Evolutionary conservation across 2,888 invertebrate species (phyloP).

Genomic region (Dilophus febrilis): DNA sequence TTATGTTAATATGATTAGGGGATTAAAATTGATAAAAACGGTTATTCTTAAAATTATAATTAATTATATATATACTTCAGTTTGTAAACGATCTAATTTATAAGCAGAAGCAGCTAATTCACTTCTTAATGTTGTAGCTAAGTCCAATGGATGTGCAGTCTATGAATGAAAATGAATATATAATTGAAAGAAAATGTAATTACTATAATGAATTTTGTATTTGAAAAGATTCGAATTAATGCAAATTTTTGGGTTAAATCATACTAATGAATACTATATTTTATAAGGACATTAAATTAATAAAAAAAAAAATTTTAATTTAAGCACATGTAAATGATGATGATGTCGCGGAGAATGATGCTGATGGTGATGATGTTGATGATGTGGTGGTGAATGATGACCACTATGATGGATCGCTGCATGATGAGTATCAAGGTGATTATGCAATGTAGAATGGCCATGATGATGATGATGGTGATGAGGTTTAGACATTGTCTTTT

Average conservation of each 20-base stretch:
- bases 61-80: constrained; percentile 39
- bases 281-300: neutral
- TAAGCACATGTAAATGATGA: neutral
- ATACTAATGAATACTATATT: neutral
- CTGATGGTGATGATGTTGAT: constrained; percentile 18
- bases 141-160: constrained; percentile 34
- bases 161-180: neutral
- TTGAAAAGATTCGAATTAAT: neutral
- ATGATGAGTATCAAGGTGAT: constrained; percentile 18
- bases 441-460: constrained; percentile 13
- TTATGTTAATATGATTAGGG: neutral
- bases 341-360: constrained; percentile 1
- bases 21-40: constrained; percentile 1
- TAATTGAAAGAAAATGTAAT: neutral
- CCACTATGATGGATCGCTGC: neutral
- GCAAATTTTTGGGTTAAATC: neutral
- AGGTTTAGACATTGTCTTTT: constrained; percentile 8
- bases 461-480: constrained; percentile 22
- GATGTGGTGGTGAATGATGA: constrained; percentile 19
- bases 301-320: neutral
- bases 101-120: constrained; percentile 72
- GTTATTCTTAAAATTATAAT: neutral
- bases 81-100: constrained; percentile 60
- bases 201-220: neutral
- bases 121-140: constrained; percentile 59